A percentile compares a stretch with the other conserved stretches of the same genome.
phyloP scores from a whole-genome alignment of 2,113 vertebrate genomes.

The Irena cyanogastra region DNA sequence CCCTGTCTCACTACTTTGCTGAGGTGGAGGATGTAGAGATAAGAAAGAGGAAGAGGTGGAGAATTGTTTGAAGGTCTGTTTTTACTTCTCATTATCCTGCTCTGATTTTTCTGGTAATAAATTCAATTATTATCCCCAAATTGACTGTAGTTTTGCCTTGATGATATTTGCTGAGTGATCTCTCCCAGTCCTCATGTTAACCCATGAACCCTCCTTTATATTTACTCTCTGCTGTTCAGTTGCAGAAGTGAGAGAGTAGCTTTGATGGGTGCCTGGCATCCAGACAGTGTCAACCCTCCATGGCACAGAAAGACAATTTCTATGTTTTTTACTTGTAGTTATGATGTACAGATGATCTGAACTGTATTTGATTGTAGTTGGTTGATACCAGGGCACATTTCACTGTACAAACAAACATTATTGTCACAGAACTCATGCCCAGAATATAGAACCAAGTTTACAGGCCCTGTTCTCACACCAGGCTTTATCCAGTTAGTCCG shows the following conservation, averaged over 20 bases:
- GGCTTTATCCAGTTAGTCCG: neutral
- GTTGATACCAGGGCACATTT: neutral
- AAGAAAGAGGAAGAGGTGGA: neutral
- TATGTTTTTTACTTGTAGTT: neutral
- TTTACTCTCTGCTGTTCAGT: neutral
- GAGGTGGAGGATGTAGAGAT: neutral
- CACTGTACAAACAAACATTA: neutral
- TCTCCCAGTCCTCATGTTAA: neutral
- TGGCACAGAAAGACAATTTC: neutral
- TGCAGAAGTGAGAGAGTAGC: neutral
- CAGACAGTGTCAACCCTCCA: neutral
- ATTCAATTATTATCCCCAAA: neutral
- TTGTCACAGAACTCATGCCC: neutral
- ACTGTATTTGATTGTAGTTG: neutral
- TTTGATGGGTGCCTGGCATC: neutral
- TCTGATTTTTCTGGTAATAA: neutral
- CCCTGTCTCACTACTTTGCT: fast-evolving
- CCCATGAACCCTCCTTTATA: neutral
- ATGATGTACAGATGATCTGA: neutral
- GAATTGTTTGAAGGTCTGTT: neutral
- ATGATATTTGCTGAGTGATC: neutral
- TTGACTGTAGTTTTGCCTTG: neutral
- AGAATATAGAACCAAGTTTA: neutral
- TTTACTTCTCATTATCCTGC: neutral
- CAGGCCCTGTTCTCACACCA: neutral